Evolutionary conservation across 2,888 invertebrate species (phyloP), one percentile per base, ranked within the genome.

Genomic region (Napeogenes sylphis): DNA sequence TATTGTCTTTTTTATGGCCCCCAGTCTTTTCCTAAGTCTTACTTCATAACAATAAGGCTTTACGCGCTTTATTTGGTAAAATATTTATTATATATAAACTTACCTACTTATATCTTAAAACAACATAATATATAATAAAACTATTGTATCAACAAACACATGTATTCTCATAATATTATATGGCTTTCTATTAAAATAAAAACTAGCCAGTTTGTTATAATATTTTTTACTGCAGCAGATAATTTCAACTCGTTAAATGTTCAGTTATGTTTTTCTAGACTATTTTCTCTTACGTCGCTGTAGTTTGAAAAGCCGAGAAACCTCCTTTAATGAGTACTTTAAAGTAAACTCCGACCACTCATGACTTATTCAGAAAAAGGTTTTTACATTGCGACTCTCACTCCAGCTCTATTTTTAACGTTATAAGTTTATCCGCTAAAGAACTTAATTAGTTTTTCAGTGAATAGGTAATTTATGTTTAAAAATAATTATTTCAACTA

Each of bases 1-100:
- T 61, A 61, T 61, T 55, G 57, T 61, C 56, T 64, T 56, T 21
- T 57, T 61, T 61, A 64, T 64, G 46, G 58, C 61, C 58, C 21
- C 47, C 51, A 42, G 8, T 45, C 42, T 33, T 51, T 42, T 45
- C 56, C 14, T 56, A 45, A 58, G 35, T 32, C 58, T 13, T 30
- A 59, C 38, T 53, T 30, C 53, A 45, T 54, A 38, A 38, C 61
- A 33, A 13, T 61, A 56, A 45, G 30, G 47, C 42, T 42, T 42
- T 56, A 54, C 46, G 45, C 54, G 45, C 21, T 53, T 57, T 51
- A 56, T 61, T 61, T 57, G 45, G 45, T 42, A 42, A 42, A 21
- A 21, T 21, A 21, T 21, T 21, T 21, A 21, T 21, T 21, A 21
- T 21, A 21, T 21, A 21, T 10, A 12, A 10, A 10, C 42, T 42